Evolutionary conservation across 1,140 invertebrate genomes (phyloP), one percentile per base, ranked within the genome.

Genomic region (Drosophila nebulosa): DNA sequence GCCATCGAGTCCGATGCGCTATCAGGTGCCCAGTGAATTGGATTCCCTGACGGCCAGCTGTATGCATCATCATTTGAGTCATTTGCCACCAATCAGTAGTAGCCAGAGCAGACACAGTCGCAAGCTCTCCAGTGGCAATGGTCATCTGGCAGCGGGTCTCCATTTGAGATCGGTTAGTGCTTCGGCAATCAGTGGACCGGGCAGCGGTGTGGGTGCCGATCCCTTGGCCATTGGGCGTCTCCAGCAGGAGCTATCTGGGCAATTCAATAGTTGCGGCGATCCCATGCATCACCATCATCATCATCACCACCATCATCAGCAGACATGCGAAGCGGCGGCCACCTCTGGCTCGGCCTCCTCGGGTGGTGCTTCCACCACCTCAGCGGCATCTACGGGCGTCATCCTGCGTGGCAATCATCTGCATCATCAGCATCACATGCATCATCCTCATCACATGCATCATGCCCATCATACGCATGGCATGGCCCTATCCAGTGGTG

Each of bases 1-100:
- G 42, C 95, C 93, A 89, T 95, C 95, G 65, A 92, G 93, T n/a
- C 89, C 93, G 22, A 89, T 93, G 16, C 92, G 93, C 14, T 90
- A 91, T 56, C 74, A 83, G 57, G 89, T 91, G 69, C 83, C 90
- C 57, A 85, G 74, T 7, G 76, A 86, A 22, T 70, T 89, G 52
- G 76, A 83, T 24, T 52, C 66, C 27, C 76, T 70, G 18, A 46
- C 78, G 9, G 74, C 74, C 30, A 56, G 58, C 30, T 46, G 58
- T 60, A 30, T 78, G 60, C 56, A 55, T 55, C 59, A 85, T 14
- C 75, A 77, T 67, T 66, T 74, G 60, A 75, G 79, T 27, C 85
- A 72, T n/a, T 53, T 65, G 9, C 27, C 57, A 3, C 52, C 68
- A 6, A 21, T 63, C 1, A 12, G 53, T 12, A 74, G 60, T 10